phyloP scores from a whole-genome alignment of 2,888 invertebrate species.

The Nymphalis urticae region DNA sequence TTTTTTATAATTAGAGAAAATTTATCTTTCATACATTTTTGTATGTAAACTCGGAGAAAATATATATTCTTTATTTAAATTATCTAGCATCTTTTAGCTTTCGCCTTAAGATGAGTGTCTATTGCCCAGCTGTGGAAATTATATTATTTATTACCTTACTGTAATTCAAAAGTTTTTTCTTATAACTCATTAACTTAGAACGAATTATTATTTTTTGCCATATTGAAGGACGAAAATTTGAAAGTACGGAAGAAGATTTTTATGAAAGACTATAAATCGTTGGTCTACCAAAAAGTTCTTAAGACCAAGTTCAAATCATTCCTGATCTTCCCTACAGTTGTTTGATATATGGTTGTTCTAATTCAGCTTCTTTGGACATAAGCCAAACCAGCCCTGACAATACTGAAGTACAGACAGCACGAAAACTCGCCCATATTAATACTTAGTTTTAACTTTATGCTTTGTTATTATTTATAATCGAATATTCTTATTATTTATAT shows the following conservation, averaged over 20 bases:
- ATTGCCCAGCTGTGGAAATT: too few species aligned
- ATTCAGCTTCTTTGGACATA: constrained; percentile 44
- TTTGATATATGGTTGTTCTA: constrained; percentile 49
- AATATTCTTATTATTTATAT: too few species aligned
- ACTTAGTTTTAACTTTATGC: not conserved
- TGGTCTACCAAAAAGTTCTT: constrained; percentile 26
- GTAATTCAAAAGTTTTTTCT: too few species aligned
- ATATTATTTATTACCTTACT: too few species aligned
- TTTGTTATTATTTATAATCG: not conserved
- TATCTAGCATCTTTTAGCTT: too few species aligned
- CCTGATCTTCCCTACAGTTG: constrained; percentile 40
- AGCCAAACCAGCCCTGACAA: constrained; percentile 46
- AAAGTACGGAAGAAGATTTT: constrained; percentile 5
- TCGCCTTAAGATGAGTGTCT: too few species aligned
- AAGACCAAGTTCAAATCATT: constrained; percentile 38
- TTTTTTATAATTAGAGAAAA: too few species aligned
- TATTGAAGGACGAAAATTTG: not conserved
- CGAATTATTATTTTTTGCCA: not conserved
- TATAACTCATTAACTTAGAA: too few species aligned
- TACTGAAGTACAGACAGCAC: constrained; percentile 30
- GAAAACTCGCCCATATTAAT: not conserved
- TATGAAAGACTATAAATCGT: constrained; percentile 24
- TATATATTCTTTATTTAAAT: too few species aligned
- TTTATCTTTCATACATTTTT: too few species aligned
- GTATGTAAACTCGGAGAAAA: too few species aligned